Base-by-base conservation (phyloP, 2,797 vertebrate species). In the Danio kyathit region DNA sequence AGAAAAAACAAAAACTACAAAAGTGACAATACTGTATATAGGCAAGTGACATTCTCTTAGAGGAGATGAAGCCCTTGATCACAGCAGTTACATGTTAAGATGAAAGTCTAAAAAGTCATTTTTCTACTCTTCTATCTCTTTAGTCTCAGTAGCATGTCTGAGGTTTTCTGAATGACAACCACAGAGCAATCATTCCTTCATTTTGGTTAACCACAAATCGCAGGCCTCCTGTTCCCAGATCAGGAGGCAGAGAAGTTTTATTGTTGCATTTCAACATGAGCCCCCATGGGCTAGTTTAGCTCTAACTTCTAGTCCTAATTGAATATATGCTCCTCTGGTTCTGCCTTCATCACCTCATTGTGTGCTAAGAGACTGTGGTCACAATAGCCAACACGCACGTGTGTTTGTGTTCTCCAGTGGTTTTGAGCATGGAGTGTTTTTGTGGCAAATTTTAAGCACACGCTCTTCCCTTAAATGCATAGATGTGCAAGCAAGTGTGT, bases 101-200 rank as follows among this genome's bases (percentile, higher is more conserved):
- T 56, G 17, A 52, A 19, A 69, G 44, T 43, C 14, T n/a, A 40
- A 49, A 71, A 8, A 46, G 19, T 2, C 38, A 17, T 60, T 43
- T 54, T 13, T 38, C 6, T 44, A 14, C 38, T 7, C 29, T 40
- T 65, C 48, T 64, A 41, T 65, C 9, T 5, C n/a, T 74, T 44
- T 59, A 64, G 56, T 77, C 57, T 79, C 81, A 81, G 48, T 71
- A 74, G 78, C 72, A 54, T 48, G 61, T 77, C 75, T 75, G 46
- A 73, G 48, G 93, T 94, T 92, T 91, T 95, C 95, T 96, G 93
- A 95, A 76, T 95, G 94, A 94, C 93, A 90, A 95, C 93, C 95
- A 94, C 96, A 95, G 94, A 95, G 96, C 97, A 98, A 98, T 98
- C 97, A 97, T 95, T 93, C 93, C 93, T 95, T 94, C 93, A 96